phyloP scores from a whole-genome alignment of 2,888 invertebrate genomes.

The Hedya salicella region DNA sequence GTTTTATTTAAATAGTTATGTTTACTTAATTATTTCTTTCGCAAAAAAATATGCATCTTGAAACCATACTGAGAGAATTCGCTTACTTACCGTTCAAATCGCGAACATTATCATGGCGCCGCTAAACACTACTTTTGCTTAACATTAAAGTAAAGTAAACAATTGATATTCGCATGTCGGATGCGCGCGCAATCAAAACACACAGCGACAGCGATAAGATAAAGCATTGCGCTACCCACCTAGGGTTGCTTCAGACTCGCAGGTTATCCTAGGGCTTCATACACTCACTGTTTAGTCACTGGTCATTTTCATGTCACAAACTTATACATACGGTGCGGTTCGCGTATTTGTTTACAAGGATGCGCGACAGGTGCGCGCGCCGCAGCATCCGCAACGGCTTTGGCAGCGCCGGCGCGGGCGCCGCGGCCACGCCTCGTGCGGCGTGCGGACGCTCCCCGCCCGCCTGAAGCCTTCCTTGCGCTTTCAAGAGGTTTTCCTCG shows the following conservation, averaged over 20 bases:
- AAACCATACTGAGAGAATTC: neutral
- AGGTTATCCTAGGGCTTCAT: constrained; percentile 54
- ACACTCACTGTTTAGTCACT: constrained; percentile 70
- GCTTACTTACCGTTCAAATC: constrained; percentile 19
- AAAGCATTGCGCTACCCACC: constrained; percentile 71
- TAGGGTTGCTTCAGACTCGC: constrained; percentile 71
- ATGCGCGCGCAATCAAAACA: constrained; percentile 68
- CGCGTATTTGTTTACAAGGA: constrained; percentile 42
- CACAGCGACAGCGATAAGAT: constrained; percentile 65
- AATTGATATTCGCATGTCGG: constrained; percentile 64
- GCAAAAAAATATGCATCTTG: too few relatives aligned
- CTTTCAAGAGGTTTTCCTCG: constrained; percentile 19
- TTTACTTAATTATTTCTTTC: neutral
- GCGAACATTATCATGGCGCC: neutral
- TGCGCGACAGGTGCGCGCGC: constrained; percentile 71
- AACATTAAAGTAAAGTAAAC: constrained; percentile 30
- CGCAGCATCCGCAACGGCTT: constrained; percentile 79
- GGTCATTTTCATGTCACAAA: constrained; percentile 71
- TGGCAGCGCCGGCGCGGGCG: constrained; percentile 57
- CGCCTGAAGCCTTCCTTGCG: constrained; percentile 50
- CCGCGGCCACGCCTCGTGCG: constrained; percentile 76
- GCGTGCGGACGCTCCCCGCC: constrained; percentile 73
- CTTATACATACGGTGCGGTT: constrained; percentile 53
- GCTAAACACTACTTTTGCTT: constrained; percentile 22
- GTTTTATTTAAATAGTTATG: neutral